These are phyloP conservation scores for Geodia barretti DNA, from an alignment of 37 sponge, comb jelly and placozoan species.

Conservation along the genomic window DNA sequence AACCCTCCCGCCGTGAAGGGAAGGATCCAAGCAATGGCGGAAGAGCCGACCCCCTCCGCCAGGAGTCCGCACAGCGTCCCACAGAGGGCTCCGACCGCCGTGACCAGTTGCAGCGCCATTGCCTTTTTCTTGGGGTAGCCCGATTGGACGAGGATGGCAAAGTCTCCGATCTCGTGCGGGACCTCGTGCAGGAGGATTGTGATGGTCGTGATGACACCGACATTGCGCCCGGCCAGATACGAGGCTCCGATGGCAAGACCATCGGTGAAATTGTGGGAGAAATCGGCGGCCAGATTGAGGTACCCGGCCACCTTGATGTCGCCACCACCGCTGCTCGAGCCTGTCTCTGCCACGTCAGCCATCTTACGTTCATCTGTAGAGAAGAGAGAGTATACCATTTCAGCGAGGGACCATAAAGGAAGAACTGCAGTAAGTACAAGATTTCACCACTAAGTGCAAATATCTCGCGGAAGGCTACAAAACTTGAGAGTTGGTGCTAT, in stretches of 20 bases:
- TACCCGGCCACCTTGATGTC: slow-evolving; percentile 87
- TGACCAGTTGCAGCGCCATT: slow-evolving; percentile 91
- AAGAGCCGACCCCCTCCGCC: slow-evolving; percentile 62
- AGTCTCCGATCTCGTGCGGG: slow-evolving; percentile 98
- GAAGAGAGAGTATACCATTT: not conserved
- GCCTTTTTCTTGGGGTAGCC: slow-evolving; percentile 87
- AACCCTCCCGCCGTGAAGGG: slow-evolving; percentile 99
- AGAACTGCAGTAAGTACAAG: not conserved
- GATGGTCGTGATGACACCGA: slow-evolving; percentile 90
- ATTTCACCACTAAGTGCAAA: too few relatives aligned
- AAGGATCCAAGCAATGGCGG: slow-evolving; percentile 78
- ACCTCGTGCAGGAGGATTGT: slow-evolving; percentile 95
- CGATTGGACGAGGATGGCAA: slow-evolving; percentile 96
- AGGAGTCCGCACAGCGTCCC: slow-evolving; percentile 86
- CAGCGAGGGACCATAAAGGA: not conserved
- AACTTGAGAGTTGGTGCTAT: too few relatives aligned
- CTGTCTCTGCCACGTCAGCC: too few relatives aligned
- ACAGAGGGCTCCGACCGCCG: slow-evolving; percentile 87
- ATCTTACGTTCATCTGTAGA: not conserved
- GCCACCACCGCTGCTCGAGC: not conserved
- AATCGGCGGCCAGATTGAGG: slow-evolving; percentile 95
- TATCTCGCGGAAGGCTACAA: too few relatives aligned
- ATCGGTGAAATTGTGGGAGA: slow-evolving; percentile 96
- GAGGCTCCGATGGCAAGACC: slow-evolving; percentile 96
- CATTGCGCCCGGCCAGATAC: slow-evolving; percentile 69